Conservation (phyloP, 2,888 invertebrate genomes). For the Molorchus minor region DNA sequence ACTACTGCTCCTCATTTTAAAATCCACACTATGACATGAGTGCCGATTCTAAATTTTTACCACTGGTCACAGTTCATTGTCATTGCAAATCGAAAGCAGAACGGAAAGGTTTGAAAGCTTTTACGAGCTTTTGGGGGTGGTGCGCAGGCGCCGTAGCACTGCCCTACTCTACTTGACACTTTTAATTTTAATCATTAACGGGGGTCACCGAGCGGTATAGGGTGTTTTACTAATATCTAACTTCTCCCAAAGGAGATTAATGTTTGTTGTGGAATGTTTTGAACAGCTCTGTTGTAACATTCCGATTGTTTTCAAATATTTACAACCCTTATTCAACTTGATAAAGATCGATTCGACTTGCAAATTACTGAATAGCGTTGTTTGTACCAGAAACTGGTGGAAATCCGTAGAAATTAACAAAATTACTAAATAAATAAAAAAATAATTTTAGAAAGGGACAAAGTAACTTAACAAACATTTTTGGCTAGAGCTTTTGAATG, state of each 20-base stretch:
- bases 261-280: too few relatives aligned
- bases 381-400: too few relatives aligned
- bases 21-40: slow-evolving; percentile 58
- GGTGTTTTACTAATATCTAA: slow-evolving; percentile 17
- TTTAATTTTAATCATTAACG: slow-evolving; percentile 44
- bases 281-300: too few relatives aligned
- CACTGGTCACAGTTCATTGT: slow-evolving; percentile 36
- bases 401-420: too few relatives aligned
- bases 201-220: slow-evolving; percentile 14
- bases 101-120: slow-evolving; percentile 20
- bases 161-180: slow-evolving; percentile 42
- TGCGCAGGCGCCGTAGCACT: slow-evolving; percentile 19
- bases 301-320: too few relatives aligned
- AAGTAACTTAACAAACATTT: too few relatives aligned
- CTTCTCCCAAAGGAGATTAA: not conserved
- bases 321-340: too few relatives aligned
- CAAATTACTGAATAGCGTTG: too few relatives aligned
- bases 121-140: not conserved
- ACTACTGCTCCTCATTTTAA: slow-evolving; percentile 76
- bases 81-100: slow-evolving; percentile 38
- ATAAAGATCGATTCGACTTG: too few relatives aligned
- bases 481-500: too few relatives aligned
- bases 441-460: too few relatives aligned
- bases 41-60: slow-evolving; percentile 25
- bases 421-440: too few relatives aligned